phyloP scores from a whole-genome alignment of 2,888 invertebrate species.

The Myathropa florea region DNA sequence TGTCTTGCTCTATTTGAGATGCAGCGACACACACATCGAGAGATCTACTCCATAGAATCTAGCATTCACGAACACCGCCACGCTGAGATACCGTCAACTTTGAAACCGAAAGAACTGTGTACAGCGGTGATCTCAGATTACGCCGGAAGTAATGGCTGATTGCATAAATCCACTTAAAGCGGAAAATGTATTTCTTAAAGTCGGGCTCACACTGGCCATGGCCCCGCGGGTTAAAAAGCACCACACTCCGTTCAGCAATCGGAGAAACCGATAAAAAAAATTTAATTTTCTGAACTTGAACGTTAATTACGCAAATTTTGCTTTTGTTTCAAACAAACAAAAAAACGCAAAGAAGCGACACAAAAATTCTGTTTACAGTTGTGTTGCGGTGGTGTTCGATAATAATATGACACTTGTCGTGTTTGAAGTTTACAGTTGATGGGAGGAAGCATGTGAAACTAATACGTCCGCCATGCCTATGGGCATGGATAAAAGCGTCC shows the following conservation, averaged over 20 bases:
- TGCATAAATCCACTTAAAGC: conserved; percentile 58
- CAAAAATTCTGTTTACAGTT: background rate
- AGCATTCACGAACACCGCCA: background rate
- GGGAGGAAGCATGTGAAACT: conserved; percentile 45
- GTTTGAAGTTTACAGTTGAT: conserved; percentile 5
- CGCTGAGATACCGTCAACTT: background rate
- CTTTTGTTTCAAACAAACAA: background rate
- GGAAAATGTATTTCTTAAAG: conserved; percentile 47
- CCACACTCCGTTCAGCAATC: background rate
- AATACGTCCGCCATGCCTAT: conserved; percentile 49
- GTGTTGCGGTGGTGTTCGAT: conserved; percentile 40
- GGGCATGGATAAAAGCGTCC: conserved; percentile 41
- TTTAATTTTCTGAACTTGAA: conserved; percentile 50
- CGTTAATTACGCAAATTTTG: conserved; percentile 43
- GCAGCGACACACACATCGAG: conserved; percentile 38
- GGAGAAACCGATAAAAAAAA: conserved; percentile 24
- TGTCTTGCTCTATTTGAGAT: conserved; percentile 63
- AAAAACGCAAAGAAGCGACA: background rate
- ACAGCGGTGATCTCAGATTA: conserved; percentile 32
- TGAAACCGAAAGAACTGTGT: conserved; percentile 3
- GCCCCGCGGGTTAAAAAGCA: background rate
- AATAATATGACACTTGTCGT: conserved; percentile 20
- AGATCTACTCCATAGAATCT: conserved; percentile 9
- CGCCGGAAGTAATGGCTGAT: conserved; percentile 67
- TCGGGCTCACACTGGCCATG: background rate